Evolutionary conservation across 2,888 invertebrate species (phyloP).

Genomic region (Arenicola marina): DNA sequence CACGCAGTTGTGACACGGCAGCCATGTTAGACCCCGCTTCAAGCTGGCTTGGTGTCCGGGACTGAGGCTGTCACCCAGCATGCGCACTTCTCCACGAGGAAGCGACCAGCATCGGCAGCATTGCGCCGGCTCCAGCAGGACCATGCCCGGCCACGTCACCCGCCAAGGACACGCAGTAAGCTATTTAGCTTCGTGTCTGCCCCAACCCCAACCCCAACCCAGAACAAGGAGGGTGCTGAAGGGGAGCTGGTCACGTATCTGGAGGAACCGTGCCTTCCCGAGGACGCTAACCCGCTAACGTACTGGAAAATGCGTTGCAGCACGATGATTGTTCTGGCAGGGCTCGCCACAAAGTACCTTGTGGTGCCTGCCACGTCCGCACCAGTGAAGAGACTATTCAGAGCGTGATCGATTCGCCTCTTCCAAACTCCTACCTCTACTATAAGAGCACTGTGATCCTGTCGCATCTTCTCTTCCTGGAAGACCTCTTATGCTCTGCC

Average conservation of each 20-base stretch:
- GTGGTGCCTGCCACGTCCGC: background rate
- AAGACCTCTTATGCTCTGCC: too few species aligned
- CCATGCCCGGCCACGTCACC: background rate
- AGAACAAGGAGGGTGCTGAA: background rate
- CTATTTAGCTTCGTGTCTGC: conserved; percentile 1
- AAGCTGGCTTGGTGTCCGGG: conserved; percentile 1
- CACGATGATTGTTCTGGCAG: background rate
- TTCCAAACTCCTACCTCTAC: too few species aligned
- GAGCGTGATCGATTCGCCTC: too few species aligned
- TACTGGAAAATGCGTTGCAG: background rate
- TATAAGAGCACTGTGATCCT: too few species aligned
- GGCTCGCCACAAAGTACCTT: background rate
- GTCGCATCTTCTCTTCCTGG: too few species aligned
- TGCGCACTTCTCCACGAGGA: background rate
- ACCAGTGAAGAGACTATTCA: background rate
- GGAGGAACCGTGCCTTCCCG: background rate
- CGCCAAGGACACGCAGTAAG: background rate
- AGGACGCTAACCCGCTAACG: background rate
- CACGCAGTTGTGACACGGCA: background rate
- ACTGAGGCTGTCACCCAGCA: background rate
- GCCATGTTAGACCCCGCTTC: background rate
- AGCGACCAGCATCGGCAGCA: background rate
- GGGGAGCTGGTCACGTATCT: background rate
- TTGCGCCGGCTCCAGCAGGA: too few species aligned
- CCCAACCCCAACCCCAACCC: background rate